phyloP scores from a whole-genome alignment of 2,888 invertebrate species.

The Sylvicola cinctus region DNA sequence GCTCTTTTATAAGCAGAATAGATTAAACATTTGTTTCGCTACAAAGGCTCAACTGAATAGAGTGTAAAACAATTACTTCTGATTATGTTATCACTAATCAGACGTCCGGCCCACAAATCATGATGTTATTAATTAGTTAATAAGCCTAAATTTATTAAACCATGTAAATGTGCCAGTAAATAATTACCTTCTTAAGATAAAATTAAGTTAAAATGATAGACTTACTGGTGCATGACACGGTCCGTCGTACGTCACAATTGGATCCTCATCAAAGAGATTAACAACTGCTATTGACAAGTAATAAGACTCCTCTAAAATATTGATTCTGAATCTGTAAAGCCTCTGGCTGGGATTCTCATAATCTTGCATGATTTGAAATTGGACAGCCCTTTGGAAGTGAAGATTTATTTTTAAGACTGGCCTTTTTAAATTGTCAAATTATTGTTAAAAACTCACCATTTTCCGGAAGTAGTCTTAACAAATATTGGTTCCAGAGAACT shows the following conservation, averaged over 20 bases:
- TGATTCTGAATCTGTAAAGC: constrained; percentile 24
- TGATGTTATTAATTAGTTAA: too few species aligned
- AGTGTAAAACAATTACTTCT: constrained; percentile 8
- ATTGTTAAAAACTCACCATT: too few species aligned
- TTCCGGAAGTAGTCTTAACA: too few species aligned
- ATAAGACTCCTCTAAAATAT: constrained; percentile 13
- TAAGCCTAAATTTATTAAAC: too few species aligned
- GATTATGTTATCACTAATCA: constrained; percentile 1
- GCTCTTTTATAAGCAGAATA: too few species aligned
- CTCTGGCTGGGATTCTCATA: constrained; percentile 29
- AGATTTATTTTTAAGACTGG: too few species aligned
- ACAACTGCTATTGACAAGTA: constrained; percentile 12
- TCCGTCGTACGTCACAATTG: constrained; percentile 27
- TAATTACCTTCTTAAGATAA: too few species aligned
- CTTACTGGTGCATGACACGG: constrained; percentile 27
- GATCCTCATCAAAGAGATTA: constrained; percentile 31
- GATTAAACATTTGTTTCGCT: too few species aligned
- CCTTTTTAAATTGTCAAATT: too few species aligned
- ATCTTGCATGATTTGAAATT: constrained; percentile 27
- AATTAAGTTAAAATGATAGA: too few species aligned
- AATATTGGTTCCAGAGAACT: neutral
- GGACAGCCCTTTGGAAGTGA: constrained; percentile 11
- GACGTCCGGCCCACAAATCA: too few species aligned
- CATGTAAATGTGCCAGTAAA: too few species aligned
- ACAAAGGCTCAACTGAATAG: neutral